A percentile compares a stretch with the other conserved stretches of the same genome.
Evolutionary conservation across 2,113 vertebrate species (phyloP).

Genomic region (Columbina picui): DNA sequence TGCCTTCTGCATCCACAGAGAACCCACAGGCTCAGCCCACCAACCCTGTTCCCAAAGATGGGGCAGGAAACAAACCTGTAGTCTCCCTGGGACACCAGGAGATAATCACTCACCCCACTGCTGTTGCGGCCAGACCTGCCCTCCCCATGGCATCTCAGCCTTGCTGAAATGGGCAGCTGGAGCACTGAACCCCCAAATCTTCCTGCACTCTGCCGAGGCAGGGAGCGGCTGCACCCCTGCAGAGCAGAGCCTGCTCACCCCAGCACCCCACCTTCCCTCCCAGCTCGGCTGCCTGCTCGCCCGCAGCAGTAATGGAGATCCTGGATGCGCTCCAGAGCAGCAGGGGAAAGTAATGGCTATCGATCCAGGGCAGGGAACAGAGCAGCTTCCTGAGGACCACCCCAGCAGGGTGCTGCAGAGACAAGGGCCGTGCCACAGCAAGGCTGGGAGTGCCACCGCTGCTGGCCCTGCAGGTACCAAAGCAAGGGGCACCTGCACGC

Average conservation of each 20-base stretch:
- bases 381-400: not conserved
- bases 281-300: accelerated
- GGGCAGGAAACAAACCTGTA: too few species aligned
- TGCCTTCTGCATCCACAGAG: too few species aligned
- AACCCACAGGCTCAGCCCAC: too few species aligned
- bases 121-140: too few species aligned
- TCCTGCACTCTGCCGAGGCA: too few species aligned
- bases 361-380: not conserved
- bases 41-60: too few species aligned
- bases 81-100: too few species aligned
- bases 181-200: too few species aligned
- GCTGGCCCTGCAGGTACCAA: not conserved
- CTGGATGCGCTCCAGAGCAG: slow-evolving; percentile 44
- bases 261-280: not conserved
- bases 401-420: not conserved
- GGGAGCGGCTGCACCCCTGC: accelerated
- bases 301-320: slow-evolving; percentile 38
- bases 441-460: accelerated
- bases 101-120: too few species aligned
- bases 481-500: not conserved
- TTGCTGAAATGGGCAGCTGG: too few species aligned
- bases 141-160: too few species aligned
- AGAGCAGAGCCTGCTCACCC: not conserved
- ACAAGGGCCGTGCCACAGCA: not conserved
- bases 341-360: slow-evolving; percentile 53